phyloP scores from a whole-genome alignment of 2,888 invertebrate species.

The Itoplectis maculator region DNA sequence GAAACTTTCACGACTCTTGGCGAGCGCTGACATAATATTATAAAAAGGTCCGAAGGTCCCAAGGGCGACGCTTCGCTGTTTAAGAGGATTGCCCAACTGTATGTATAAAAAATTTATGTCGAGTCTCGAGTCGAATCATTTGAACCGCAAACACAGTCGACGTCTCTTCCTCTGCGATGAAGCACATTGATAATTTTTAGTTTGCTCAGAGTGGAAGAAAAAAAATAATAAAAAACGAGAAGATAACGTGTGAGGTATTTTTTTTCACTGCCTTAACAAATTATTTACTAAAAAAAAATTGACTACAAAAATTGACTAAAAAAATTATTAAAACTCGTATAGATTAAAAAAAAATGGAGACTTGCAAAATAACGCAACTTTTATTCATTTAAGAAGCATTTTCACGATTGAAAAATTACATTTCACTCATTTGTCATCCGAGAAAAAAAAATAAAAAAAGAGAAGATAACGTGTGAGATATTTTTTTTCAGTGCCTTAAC shows the following conservation, averaged over 20 bases:
- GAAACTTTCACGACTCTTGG: constrained; percentile 8
- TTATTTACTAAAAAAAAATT: too few relatives aligned
- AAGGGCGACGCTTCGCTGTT: background rate
- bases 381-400: background rate
- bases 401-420: background rate
- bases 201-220: background rate
- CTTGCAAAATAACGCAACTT: background rate
- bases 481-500: too few relatives aligned
- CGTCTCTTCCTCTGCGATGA: too few relatives aligned
- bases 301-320: too few relatives aligned
- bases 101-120: background rate
- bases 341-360: too few relatives aligned
- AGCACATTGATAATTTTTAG: background rate
- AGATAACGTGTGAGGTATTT: background rate
- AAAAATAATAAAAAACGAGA: background rate
- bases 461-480: background rate
- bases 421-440: constrained; percentile 6
- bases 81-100: constrained; percentile 19
- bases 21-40: background rate
- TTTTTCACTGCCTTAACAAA: too few relatives aligned
- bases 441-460: background rate
- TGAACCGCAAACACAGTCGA: too few relatives aligned
- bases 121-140: background rate
- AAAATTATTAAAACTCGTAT: too few relatives aligned
- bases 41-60: background rate